phyloP scores from a whole-genome alignment of 2,888 invertebrate species.

The Psylliodes chrysocephalus region DNA sequence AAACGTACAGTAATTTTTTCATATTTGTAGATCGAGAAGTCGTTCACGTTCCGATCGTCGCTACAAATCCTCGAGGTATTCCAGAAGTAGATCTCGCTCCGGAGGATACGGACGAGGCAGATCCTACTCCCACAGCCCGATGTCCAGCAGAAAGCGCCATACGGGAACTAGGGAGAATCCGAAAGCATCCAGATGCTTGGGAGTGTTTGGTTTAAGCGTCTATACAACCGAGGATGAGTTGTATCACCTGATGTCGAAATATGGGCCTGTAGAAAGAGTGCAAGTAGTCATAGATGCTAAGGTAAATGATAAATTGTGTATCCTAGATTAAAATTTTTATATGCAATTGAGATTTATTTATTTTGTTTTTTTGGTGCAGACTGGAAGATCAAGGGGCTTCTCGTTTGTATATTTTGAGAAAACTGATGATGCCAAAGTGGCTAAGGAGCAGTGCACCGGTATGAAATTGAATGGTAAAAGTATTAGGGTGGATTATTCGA shows the following conservation, averaged over 20 bases:
- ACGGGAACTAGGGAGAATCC: conserved; percentile 87
- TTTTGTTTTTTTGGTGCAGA: conserved; percentile 67
- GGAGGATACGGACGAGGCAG: conserved; percentile 67
- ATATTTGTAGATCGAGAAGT: conserved; percentile 67
- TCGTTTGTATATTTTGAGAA: conserved; percentile 94
- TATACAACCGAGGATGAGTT: conserved; percentile 93
- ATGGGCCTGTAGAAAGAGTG: conserved; percentile 90
- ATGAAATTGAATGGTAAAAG: conserved; percentile 94
- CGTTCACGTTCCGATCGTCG: conserved; percentile 70
- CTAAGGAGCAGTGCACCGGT: conserved; percentile 93
- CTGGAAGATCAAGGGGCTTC: conserved; percentile 94
- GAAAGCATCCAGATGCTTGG: conserved; percentile 87
- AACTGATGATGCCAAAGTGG: conserved; percentile 88
- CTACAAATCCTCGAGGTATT: conserved; percentile 70
- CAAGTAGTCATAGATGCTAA: conserved; percentile 97
- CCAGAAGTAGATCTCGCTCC: conserved; percentile 71
- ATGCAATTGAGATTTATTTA: background rate
- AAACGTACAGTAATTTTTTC: no score
- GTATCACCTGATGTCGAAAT: conserved; percentile 91
- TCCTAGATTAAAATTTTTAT: conserved; percentile 11
- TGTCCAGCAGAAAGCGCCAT: conserved; percentile 84
- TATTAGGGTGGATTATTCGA: conserved; percentile 95
- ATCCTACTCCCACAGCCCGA: conserved; percentile 80
- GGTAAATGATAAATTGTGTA: conserved; percentile 66
- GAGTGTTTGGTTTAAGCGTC: conserved; percentile 93